Evolutionary conservation across 2,797 vertebrate species (phyloP).

Genomic region (Darevskia nairensis): DNA sequence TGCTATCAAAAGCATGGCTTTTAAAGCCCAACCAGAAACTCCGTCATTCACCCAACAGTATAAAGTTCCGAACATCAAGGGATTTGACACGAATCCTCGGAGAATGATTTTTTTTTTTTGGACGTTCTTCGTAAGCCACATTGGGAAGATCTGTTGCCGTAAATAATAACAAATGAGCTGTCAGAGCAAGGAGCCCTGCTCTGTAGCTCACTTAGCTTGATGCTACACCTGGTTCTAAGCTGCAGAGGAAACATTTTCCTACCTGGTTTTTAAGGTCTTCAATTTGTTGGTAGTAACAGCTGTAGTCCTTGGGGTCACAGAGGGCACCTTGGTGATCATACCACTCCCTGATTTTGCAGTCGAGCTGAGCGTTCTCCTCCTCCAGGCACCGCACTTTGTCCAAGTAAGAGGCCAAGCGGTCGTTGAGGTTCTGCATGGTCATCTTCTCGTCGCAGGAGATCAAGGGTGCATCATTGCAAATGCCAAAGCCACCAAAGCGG

Average conservation of each 20-base stretch:
- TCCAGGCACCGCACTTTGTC: constrained; percentile 82
- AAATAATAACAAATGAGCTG: neutral
- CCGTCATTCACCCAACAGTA: neutral
- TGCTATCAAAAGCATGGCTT: neutral
- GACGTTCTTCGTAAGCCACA: no score
- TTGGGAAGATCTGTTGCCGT: no score
- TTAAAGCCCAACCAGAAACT: neutral
- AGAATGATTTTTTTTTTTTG: neutral
- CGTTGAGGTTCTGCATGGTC: constrained; percentile 83
- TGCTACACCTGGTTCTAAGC: neutral
- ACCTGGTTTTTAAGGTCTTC: constrained; percentile 83
- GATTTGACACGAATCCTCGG: neutral
- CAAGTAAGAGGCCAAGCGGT: constrained; percentile 83
- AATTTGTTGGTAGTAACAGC: constrained; percentile 76
- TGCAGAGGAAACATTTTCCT: constrained; percentile 11
- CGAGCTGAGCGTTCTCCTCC: constrained; percentile 78
- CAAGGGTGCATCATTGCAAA: constrained; percentile 77
- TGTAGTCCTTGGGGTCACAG: constrained; percentile 76
- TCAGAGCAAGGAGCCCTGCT: neutral
- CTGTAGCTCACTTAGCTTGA: no score
- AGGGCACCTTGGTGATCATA: constrained; percentile 77
- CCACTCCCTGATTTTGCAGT: constrained; percentile 80
- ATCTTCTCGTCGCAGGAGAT: constrained; percentile 79
- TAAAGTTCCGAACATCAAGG: no score
- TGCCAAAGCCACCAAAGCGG: constrained; percentile 65